Evolutionary conservation across 2,113 vertebrate species (phyloP).

Genomic region (Lucifuga dentata): DNA sequence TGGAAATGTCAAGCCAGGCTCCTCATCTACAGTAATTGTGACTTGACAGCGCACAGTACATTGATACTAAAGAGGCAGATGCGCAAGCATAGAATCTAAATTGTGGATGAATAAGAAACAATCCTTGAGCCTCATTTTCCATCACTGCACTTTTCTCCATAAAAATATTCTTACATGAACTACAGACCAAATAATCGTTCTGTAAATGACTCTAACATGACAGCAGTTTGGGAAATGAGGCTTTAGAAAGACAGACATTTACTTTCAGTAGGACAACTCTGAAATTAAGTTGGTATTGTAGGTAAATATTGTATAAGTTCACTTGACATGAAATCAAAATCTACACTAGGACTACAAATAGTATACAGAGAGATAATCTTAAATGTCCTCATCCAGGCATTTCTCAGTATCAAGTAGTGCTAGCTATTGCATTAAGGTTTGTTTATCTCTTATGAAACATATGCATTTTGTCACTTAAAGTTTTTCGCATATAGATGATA

Average conservation of each 20-base stretch:
- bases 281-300: slow-evolving; percentile 23
- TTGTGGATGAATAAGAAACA: slow-evolving; percentile 2
- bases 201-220: slow-evolving; percentile 18
- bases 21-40: slow-evolving; percentile 34
- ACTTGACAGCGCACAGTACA: slow-evolving; percentile 39
- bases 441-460: slow-evolving; percentile 75
- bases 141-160: too few relatives aligned
- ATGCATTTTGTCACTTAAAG: slow-evolving; percentile 64
- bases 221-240: slow-evolving; percentile 23
- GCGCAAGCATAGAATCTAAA: slow-evolving; percentile 8
- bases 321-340: slow-evolving; percentile 29
- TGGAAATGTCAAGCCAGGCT: slow-evolving; percentile 7
- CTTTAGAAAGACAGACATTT: slow-evolving; percentile 29
- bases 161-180: too few relatives aligned
- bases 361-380: slow-evolving; percentile 38
- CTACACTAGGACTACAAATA: slow-evolving; percentile 16
- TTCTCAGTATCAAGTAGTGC: slow-evolving; percentile 58
- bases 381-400: slow-evolving; percentile 44
- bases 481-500: slow-evolving; percentile 82
- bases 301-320: slow-evolving; percentile 45
- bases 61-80: slow-evolving; percentile 23
- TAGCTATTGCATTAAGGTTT: slow-evolving; percentile 85
- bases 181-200: slow-evolving; percentile 17
- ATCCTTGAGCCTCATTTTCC: not conserved
- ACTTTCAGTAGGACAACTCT: slow-evolving; percentile 31